Evolutionary conservation across 1,140 invertebrate genomes (phyloP).

Genomic region (Globodera rostochiensis): DNA sequence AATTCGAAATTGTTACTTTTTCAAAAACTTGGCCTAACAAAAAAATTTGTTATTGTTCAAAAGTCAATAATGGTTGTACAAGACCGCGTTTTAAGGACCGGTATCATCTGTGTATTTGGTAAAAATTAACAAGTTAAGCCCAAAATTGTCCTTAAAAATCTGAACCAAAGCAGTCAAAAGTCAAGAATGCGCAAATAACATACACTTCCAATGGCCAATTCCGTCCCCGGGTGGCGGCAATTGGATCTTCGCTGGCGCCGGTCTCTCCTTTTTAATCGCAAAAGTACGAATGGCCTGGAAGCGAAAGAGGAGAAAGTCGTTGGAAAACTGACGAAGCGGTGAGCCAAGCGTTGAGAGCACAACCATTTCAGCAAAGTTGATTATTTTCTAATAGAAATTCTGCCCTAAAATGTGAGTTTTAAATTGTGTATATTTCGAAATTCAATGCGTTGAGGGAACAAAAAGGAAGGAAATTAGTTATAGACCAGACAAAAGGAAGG

Average conservation of each 20-base stretch:
- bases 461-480: too few species aligned
- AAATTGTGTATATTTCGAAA: neutral
- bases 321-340: neutral
- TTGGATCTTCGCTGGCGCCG: slow-evolving; percentile 25
- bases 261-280: neutral
- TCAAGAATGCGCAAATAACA: neutral
- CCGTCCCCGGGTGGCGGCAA: slow-evolving; percentile 11
- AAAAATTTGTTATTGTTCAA: too few species aligned
- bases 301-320: neutral
- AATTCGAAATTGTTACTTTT: too few species aligned
- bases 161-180: neutral
- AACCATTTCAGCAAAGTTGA: slow-evolving; percentile 15
- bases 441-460: neutral
- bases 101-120: too few species aligned
- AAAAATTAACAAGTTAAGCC: too few species aligned
- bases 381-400: neutral
- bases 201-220: slow-evolving; percentile 8
- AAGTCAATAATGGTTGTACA: too few species aligned
- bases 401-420: neutral
- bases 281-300: slow-evolving; percentile 3
- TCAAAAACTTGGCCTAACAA: too few species aligned
- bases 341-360: slow-evolving; percentile 19
- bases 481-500: neutral
- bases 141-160: too few species aligned
- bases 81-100: too few species aligned